A percentile compares a stretch with the other conserved stretches of the same genome.
These are phyloP conservation scores for Pygmarrhopalites habei DNA, from an alignment of 1,140 invertebrate species.

Conservation along the genomic window DNA sequence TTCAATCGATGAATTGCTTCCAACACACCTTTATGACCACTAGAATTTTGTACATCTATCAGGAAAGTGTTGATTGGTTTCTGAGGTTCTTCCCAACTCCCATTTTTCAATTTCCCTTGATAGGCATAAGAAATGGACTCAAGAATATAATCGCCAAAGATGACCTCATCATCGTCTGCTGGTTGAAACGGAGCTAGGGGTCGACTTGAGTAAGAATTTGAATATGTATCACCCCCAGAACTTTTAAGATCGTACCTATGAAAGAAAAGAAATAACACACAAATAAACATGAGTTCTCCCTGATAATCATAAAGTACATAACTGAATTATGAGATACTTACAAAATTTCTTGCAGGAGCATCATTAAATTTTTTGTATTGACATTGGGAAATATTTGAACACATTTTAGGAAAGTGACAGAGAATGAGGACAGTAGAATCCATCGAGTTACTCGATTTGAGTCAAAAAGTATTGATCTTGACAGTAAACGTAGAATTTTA, in stretches of 20 bases:
- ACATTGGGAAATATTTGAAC: constrained; percentile 19
- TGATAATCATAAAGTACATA: too few species aligned
- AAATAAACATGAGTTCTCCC: too few species aligned
- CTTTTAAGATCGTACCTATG: constrained; percentile 28
- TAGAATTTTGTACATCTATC: constrained; percentile 31
- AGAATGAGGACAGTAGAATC: constrained; percentile 21
- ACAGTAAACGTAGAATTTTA: constrained; percentile 26
- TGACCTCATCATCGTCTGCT: constrained; percentile 4
- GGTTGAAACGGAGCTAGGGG: neutral
- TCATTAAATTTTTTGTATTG: constrained; percentile 16
- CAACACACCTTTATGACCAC: constrained; percentile 20
- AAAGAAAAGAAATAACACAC: too few species aligned
- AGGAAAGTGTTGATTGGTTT: constrained; percentile 10
- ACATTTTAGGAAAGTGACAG: constrained; percentile 21
- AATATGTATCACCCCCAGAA: constrained; percentile 6
- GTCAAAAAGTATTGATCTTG: constrained; percentile 18
- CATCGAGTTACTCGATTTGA: constrained; percentile 22
- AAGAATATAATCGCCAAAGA: neutral
- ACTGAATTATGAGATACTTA: too few species aligned
- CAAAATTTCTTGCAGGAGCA: constrained; percentile 32
- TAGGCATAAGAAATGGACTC: constrained; percentile 5
- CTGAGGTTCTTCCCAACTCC: neutral
- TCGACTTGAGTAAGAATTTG: constrained; percentile 6
- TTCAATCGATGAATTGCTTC: constrained; percentile 15
- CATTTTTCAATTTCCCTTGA: neutral